Evolutionary conservation across 2,888 invertebrate genomes (phyloP), one percentile per base, ranked within the genome.

Genomic region (Drosophila paranaensis): DNA sequence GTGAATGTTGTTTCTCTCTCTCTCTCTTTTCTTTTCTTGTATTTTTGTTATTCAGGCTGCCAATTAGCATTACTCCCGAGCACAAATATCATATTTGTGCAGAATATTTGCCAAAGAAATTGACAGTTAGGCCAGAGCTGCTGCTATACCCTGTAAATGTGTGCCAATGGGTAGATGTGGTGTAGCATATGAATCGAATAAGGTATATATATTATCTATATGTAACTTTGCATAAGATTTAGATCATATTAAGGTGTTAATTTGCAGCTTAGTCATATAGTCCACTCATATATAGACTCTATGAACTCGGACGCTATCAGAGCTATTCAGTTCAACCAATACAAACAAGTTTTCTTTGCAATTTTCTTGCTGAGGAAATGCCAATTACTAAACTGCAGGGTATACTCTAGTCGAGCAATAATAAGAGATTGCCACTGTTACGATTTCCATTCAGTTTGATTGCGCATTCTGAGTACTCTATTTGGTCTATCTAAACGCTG

Each of bases 31-130:
- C 25, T 46, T 39, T 48, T 27, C 13, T 50, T 0, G 33, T 46
- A 16, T 39, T 25, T 25, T 51, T 60, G 42, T 64, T 63, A 16
- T 62, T 53, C 37, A 30, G 35, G 30, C 27, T 25, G 40, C 27
- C 56, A 72, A 72, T 77, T 75, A 75, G 78, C 73, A 33, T 67
- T 35, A 43, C 39, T 40, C n/a, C 20, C 0, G 11, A 3, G 27
- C 14, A 13, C n/a, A 27, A 27, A 16, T 54, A 20, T 64, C 2
- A 6, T 10, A 40, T 58, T 60, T 66, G 56, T 42, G n/a, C 11
- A 14, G 30, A 60, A 48, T 58, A 60, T 76, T 76, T 60, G 42
- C 43, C 2, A 9, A 60, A 43, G 3, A 6, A 69, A 78, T 76
- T 62, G n/a, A 42, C 61, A 69, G 48, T 37, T 63, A 30, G 27